Evolutionary conservation across 2,888 invertebrate genomes (phyloP).

Genomic region (Acleris literana): DNA sequence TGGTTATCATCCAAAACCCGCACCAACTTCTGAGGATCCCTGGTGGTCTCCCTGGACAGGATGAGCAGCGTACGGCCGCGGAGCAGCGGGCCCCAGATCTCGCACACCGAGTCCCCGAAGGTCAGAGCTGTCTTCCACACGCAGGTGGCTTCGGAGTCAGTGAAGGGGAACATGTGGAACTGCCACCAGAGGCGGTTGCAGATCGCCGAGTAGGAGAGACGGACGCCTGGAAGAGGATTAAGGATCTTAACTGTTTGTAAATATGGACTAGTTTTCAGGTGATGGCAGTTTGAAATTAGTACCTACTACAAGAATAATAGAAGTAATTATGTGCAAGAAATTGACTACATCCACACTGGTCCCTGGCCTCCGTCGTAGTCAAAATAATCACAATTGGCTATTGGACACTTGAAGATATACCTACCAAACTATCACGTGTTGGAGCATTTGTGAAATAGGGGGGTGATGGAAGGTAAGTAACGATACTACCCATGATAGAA

Average conservation of each 20-base stretch:
- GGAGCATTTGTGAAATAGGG: too few species aligned
- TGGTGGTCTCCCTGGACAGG: slow-evolving; percentile 88
- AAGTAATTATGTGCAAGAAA: too few species aligned
- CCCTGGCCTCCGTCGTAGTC: too few species aligned
- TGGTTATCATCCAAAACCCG: slow-evolving; percentile 87
- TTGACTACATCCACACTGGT: too few species aligned
- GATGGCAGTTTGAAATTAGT: too few species aligned
- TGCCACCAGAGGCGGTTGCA: slow-evolving; percentile 95
- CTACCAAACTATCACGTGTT: too few species aligned
- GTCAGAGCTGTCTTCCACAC: slow-evolving; percentile 96
- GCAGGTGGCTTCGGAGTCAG: slow-evolving; percentile 86
- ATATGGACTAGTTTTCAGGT: too few species aligned
- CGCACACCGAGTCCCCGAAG: slow-evolving; percentile 94
- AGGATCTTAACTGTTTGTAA: background rate
- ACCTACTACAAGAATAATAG: too few species aligned
- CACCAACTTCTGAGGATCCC: slow-evolving; percentile 90
- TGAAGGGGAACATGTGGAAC: slow-evolving; percentile 91
- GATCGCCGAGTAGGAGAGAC: slow-evolving; percentile 89
- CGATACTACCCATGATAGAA: too few species aligned
- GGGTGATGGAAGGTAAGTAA: too few species aligned
- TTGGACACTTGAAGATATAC: too few species aligned
- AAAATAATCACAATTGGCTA: too few species aligned
- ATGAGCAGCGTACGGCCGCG: slow-evolving; percentile 88
- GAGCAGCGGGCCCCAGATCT: slow-evolving; percentile 94
- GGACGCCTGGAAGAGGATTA: slow-evolving; percentile 84